Evolutionary conservation across 2,888 invertebrate species (phyloP).

Genomic region (Tetragonisca angustula): DNA sequence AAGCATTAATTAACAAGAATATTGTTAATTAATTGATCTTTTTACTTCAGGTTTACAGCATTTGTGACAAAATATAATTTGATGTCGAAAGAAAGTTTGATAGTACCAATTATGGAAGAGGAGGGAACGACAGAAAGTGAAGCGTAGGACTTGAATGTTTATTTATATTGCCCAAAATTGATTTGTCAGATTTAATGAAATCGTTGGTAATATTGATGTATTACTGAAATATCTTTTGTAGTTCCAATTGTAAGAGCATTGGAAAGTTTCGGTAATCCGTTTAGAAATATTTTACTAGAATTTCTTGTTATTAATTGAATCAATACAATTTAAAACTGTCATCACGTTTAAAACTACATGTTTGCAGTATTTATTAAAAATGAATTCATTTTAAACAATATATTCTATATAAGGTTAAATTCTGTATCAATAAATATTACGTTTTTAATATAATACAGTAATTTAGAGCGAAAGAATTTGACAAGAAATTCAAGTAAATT

Average conservation of each 20-base stretch:
- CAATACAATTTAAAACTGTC: constrained; percentile 4
- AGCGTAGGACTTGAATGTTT: constrained; percentile 68
- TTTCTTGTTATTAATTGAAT: constrained; percentile 30
- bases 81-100: constrained; percentile 99
- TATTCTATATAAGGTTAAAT: constrained; percentile 38
- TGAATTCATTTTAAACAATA: constrained; percentile 35
- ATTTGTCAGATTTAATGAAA: constrained; percentile 64
- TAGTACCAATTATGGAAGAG: constrained; percentile 97
- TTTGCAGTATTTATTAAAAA: constrained; percentile 25
- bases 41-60: constrained; percentile 91
- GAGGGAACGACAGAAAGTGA: constrained; percentile 84
- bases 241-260: constrained; percentile 22
- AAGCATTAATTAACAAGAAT: not conserved
- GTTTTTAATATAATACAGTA: constrained; percentile 28
- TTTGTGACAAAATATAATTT: constrained; percentile 99
- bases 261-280: constrained; percentile 45
- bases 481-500: constrained; percentile 34
- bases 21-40: not conserved
- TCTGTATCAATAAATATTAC: constrained; percentile 26
- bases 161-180: constrained; percentile 59
- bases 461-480: constrained; percentile 11
- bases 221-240: constrained; percentile 40
- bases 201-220: constrained; percentile 42
- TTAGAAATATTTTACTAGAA: constrained; percentile 37
- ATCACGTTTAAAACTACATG: constrained; percentile 8